Base-by-base conservation (phyloP, 2,888 invertebrate species). In the Rapana venosa region DNA sequence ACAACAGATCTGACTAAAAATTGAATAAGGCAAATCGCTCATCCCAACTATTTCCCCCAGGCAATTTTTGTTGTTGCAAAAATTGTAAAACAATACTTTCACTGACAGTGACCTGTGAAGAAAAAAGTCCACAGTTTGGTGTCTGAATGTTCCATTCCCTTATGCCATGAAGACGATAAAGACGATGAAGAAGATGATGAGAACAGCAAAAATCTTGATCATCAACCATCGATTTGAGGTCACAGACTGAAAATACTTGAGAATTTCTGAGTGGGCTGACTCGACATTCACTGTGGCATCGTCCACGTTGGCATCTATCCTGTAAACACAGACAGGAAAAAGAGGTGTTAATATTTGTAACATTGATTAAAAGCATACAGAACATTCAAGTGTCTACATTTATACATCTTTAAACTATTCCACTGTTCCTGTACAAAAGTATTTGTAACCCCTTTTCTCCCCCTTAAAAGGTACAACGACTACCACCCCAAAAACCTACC, bases 131-230 rank as follows among this genome's bases (percentile, higher is more conserved):
- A 8, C 56, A 47, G 15, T 86, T 85, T 32, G 58, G 22, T 66
- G 30, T 74, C 58, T 87, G 30, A n/a, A 17, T 70, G 61, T 70
- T 91, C 85, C 26, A 1, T 2, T 85, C 30, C 11, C 13, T 87
- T 97, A 98, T 94, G 99, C 98, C 97, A 99, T 97, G 96, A 99
- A 99, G 93, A 99, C 98, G 96, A 99, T 98, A 97, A 99, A 99
- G 96, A 99, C 98, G 96, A 99, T 98, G 96, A 99, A 99, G 97
- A 99, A 99, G 96, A 99, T 98, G 97, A 99, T 99, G 90, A 99
- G 97, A 92, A 99, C 98, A 89, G 98, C 99, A 97, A 99, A 99
- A 93, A 99, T 98, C 97, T 99, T 99, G 94, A 99, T 98, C 99
- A 99, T 99, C 66, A 99, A 97, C 98, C 99, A 99, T 94, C 99